These are phyloP conservation scores for Lepus townsendii DNA, from an alignment of 2,797 vertebrate species.

Conservation along the genomic window DNA sequence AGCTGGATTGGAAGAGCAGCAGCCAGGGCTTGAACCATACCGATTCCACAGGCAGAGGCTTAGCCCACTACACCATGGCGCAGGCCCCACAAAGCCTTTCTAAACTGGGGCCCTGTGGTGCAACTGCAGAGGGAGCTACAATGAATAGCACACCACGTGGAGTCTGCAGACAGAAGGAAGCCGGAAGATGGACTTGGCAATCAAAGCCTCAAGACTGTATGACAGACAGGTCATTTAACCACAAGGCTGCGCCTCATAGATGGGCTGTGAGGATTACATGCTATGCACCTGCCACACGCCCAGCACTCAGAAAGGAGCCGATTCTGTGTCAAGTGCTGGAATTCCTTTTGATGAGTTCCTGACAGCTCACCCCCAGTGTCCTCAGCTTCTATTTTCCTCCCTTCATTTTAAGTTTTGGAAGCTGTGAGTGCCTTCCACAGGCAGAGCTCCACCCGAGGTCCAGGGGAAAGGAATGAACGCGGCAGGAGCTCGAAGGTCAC, in stretches of 20 bases:
- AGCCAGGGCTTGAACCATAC: no score
- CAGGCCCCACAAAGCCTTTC: not conserved
- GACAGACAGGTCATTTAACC: not conserved
- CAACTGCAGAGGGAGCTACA: not conserved
- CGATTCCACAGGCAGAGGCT: no score
- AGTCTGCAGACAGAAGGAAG: not conserved
- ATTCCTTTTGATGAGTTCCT: not conserved
- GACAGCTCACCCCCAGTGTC: not conserved
- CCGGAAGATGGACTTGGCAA: not conserved
- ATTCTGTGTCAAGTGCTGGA: not conserved
- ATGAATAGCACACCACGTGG: accelerated
- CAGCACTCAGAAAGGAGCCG: not conserved
- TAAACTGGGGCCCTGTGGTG: not conserved
- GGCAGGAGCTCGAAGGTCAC: not conserved
- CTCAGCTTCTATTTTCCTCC: not conserved
- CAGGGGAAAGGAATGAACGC: not conserved
- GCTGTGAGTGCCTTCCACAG: not conserved
- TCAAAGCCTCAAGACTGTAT: not conserved
- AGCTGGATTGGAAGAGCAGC: no score
- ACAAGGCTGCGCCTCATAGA: accelerated
- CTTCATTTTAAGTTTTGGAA: not conserved
- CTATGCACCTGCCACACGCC: not conserved
- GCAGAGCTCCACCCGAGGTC: not conserved
- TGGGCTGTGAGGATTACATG: no score
- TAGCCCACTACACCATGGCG: no score